These are phyloP conservation scores for Coluber constrictor DNA, from an alignment of 2,797 vertebrate species.

Conservation along the genomic window DNA sequence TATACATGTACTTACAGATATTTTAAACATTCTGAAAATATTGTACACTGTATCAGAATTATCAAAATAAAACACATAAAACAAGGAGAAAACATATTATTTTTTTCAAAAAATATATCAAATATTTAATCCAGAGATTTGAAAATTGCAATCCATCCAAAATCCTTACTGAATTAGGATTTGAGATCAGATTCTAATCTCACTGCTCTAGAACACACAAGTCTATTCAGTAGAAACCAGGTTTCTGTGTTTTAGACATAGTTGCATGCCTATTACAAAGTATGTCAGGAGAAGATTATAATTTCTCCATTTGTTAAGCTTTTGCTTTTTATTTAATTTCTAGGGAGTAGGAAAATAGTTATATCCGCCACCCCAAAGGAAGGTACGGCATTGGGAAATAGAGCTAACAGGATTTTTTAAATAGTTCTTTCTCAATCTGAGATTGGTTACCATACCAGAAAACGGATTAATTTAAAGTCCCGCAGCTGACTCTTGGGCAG, in stretches of 20 bases:
- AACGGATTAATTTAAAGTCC: background rate
- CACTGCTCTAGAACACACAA: background rate
- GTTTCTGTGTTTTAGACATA: background rate
- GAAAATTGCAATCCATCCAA: background rate
- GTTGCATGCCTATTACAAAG: background rate
- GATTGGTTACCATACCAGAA: background rate
- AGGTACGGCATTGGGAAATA: background rate
- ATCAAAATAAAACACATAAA: background rate
- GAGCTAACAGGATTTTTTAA: background rate
- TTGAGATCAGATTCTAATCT: background rate
- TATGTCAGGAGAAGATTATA: background rate
- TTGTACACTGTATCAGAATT: background rate
- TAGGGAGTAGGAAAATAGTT: background rate
- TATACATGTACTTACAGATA: background rate
- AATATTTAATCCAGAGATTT: background rate
- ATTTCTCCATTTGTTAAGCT: background rate
- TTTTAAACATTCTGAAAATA: slow-evolving; percentile 3
- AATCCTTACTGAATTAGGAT: background rate
- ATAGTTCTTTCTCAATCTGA: background rate
- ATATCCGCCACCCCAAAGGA: too few species aligned
- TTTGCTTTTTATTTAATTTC: background rate
- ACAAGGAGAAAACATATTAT: background rate
- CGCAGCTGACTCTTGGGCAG: background rate
- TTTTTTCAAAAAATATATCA: background rate
- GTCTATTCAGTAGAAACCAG: background rate